Base-by-base conservation (phyloP, 2,113 vertebrate species). In the Phodopus roborovskii region DNA sequence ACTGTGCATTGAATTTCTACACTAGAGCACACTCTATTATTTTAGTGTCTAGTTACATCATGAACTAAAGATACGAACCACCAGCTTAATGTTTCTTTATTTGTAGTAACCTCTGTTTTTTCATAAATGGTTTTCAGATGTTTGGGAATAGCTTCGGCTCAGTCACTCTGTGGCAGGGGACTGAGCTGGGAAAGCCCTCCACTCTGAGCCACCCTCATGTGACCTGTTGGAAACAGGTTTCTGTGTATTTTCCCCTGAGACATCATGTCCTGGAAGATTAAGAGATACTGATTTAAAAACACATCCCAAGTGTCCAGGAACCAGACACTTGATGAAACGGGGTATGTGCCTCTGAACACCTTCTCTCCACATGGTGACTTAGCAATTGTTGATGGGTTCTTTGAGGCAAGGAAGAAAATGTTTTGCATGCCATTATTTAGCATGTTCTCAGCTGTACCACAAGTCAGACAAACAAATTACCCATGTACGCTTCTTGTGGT, bases 61-160 rank as follows among this genome's bases (percentile, higher is more conserved):
- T 94, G 92, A 97, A 84, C 86, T 94, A 92, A 97, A 97, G 96
- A 62, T 96, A 90, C 30, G 94, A 98, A 92, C 92, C 17, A 12
- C 39, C 88, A 85, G 79, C 82, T 95, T 90, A 70, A 92, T 90
- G 22, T 91, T 70, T 96, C 95, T 97, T 81, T 96, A 95, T 97
- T 97, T 97, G 84, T 77, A 42, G 78, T 92, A 95, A 96, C 74
- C 56, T 94, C 62, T 56, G 79, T 95, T 97, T 95, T 95, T 95
- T 95, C 90, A 88, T 62, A 91, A 96, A 97, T 97, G 95, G 78
- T 91, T 96, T 98, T 98, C 96, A 98, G 96, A 97, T 98, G 97
- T 96, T 96, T 96, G 92, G 70, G 91, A 97, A 97, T 36, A 88
- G 90, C 92, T 75, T 96, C 66, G 70, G 91, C 92, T 96, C 56